These are phyloP conservation scores for Lutraria lutraria DNA, from an alignment of 2,888 invertebrate species.

Conservation along the genomic window DNA sequence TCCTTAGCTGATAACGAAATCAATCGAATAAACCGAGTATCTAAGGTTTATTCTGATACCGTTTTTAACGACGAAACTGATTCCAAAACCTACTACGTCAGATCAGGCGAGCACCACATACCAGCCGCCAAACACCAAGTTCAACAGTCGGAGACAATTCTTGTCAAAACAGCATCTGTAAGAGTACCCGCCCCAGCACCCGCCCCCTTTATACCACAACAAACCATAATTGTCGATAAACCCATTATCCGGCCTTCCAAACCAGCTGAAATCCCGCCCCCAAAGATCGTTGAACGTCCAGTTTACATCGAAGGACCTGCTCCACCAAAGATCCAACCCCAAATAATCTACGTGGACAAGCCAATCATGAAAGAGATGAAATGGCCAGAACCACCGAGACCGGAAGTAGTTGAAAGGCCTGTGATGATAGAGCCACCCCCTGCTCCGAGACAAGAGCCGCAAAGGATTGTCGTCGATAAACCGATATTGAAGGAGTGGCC, in stretches of 20 bases:
- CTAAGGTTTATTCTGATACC: conserved; percentile 35
- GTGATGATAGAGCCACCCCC: conserved; percentile 54
- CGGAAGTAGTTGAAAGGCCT: conserved; percentile 42
- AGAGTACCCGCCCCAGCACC: conserved; percentile 15
- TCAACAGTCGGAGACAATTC: conserved; percentile 50
- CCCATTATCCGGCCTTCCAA: conserved; percentile 49
- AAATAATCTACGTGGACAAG: conserved; percentile 59
- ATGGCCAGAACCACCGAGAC: conserved; percentile 38
- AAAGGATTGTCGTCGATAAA: conserved; percentile 59
- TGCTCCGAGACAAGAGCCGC: conserved; percentile 52
- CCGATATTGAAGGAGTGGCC: conserved; percentile 54
- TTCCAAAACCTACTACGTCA: conserved; percentile 56
- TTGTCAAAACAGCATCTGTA: conserved; percentile 39
- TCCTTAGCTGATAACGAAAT: conserved; percentile 3
- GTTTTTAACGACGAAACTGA: conserved; percentile 23
- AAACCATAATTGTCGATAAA: conserved; percentile 64
- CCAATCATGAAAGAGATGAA: conserved; percentile 57
- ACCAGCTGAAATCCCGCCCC: conserved; percentile 34
- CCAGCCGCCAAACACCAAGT: conserved; percentile 19
- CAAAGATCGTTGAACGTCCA: conserved; percentile 43
- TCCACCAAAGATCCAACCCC: conserved; percentile 52
- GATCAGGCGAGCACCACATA: conserved; percentile 43
- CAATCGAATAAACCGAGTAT: conserved; percentile 16
- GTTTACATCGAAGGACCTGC: conserved; percentile 54
- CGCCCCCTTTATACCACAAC: conserved; percentile 30